Base-by-base conservation (phyloP, 2,888 invertebrate species). In the Mythimna pallens region DNA sequence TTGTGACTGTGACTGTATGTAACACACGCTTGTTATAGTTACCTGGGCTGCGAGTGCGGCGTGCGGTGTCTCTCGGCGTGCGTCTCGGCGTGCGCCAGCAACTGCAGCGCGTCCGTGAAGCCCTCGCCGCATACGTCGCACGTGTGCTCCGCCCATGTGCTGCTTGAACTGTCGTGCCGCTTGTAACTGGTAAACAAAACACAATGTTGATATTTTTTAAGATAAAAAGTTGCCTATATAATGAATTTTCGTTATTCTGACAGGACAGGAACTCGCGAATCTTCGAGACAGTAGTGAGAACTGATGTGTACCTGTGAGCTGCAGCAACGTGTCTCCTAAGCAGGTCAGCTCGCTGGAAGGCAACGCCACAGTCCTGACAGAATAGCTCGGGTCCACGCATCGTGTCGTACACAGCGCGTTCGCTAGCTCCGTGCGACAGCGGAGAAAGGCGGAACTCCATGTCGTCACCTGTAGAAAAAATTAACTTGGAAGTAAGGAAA, bases 111-210 rank as follows among this genome's bases (percentile, higher is more conserved):
- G 94, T 98, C 98, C 58, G 97, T 96, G 91, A 98, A 98, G 78
- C 97, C 97, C 93, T 98, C 98, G 63, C 98, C 98, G 91, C 98
- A 98, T 54, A 98, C 98, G 89, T 97, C 98, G 91, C 98, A 98
- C 81, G 97, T 97, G 91, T 98, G 98, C 74, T 96, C 97, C 73
- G 93, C 93, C 91, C 96, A 96, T 81, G 96, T 92, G 82, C 93
- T 91, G 82, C 92, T 91, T 25, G 88, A 86, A 81, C 94, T 93
- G 84, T 92, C 92, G 89, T 93, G 94, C 20, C 96, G 92, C 88
- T 94, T 94, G 90, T 96, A 94, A 79, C 96, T 96, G 89, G 4
- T 14, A 77, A 54, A 30, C 10, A 12, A 22, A 54, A 57, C 10
- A 43, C 0, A 2, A 40, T 7, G 6, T 54, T n/a, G 22, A 3